Evolutionary conservation across 2,888 invertebrate genomes (phyloP).

Genomic region (Parnassius apollo): DNA sequence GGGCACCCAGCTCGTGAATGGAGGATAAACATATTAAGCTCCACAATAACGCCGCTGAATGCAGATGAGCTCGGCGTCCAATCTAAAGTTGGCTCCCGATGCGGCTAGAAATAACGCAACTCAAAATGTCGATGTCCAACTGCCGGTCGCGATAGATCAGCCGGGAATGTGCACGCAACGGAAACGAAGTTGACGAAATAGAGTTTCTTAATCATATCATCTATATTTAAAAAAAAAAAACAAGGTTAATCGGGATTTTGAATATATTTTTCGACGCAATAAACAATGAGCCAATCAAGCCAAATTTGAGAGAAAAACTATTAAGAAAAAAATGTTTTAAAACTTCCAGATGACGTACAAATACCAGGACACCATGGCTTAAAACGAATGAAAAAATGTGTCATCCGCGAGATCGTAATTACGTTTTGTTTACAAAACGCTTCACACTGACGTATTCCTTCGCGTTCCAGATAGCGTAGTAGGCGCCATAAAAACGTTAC

Average conservation of each 20-base stretch:
- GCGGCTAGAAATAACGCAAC: slow-evolving; percentile 68
- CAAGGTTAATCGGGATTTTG: too few species aligned
- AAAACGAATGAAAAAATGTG: background rate
- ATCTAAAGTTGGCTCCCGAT: slow-evolving; percentile 69
- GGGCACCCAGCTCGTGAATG: slow-evolving; percentile 49
- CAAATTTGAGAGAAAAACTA: too few species aligned
- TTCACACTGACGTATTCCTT: slow-evolving; percentile 34
- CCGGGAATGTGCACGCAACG: slow-evolving; percentile 2
- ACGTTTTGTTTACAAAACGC: slow-evolving; percentile 9
- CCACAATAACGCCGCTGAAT: slow-evolving; percentile 65
- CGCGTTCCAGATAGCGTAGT: slow-evolving; percentile 51
- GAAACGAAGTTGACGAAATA: background rate
- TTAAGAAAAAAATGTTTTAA: too few species aligned
- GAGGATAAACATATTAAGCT: slow-evolving; percentile 57
- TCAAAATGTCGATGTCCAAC: slow-evolving; percentile 68
- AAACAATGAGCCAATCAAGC: too few species aligned
- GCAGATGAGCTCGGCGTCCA: slow-evolving; percentile 67
- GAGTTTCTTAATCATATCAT: too few species aligned
- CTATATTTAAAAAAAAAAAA: too few species aligned
- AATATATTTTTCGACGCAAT: too few species aligned
- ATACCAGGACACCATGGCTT: slow-evolving; percentile 15
- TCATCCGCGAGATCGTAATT: slow-evolving; percentile 15
- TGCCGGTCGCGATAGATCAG: slow-evolving; percentile 43
- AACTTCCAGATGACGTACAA: background rate
- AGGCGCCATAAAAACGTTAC: slow-evolving; percentile 56